Evolutionary conservation across 2,797 vertebrate genomes (phyloP), one percentile per base, ranked within the genome.

Genomic region (Crypturellus tataupa): DNA sequence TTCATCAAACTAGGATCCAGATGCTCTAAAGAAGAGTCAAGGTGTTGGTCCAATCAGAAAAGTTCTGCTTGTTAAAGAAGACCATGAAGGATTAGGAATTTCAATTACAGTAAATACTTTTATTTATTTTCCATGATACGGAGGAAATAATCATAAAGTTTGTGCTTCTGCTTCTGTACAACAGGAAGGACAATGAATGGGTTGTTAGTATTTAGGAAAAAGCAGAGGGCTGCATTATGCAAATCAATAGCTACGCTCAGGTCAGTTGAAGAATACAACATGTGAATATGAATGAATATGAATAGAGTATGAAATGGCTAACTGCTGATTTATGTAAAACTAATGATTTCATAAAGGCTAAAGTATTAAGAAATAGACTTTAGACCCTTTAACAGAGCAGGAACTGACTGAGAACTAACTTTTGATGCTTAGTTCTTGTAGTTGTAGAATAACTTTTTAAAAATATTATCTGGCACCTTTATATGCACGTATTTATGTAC

Each of bases 1-100:
- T 82, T 80, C 90, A 55, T 80, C 51, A 62, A 95, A 97, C 79
- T 97, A 99, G 99, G 98, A 99, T 80, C 98, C 98, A 82, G 99
- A 99, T 76, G 97, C 98, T 93, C 94, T 99, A 97, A 99, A 99
- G 98, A 99, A 99, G 98, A 99, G 98, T 86, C 99, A 99, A 96
- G 99, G 99, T 46, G 99, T 99, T 24, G 99, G 99, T 64, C 99
- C 99, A 9, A 99, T 99, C 95, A 98, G 99, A 86, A 99, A 99
- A 98, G 99, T 99, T 91, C 97, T 99, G 49, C 97, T 99, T 25
- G 97, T 99, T 87, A 99, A 99, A 97, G 99, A 99, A 96, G 99
- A 99, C 71, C 99, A 99, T 4, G 99, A 99, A 98, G 99, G 99
- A 42, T 98, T 99, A 62, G 99, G 99, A 87, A 99, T 99, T 97